Base-by-base conservation (phyloP, 2,113 vertebrate genomes). In the Coturnix japonica region DNA sequence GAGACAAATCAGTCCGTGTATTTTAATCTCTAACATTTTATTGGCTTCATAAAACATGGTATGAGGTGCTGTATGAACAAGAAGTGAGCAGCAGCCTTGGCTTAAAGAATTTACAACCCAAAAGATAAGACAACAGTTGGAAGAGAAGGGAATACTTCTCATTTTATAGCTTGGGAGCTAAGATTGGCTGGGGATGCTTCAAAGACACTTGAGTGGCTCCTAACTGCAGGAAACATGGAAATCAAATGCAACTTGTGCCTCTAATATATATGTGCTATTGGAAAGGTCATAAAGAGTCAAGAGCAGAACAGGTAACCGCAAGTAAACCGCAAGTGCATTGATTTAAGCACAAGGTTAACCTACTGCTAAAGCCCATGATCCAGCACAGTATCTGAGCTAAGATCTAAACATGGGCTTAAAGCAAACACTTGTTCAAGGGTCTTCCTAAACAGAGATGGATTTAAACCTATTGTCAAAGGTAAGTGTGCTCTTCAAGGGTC, bases 11-110 rank as follows among this genome's bases (percentile, higher is more conserved):
- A 87, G 67, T 3, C 71, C 30, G 0, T 77, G 74, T 47, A 77
- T 91, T 93, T 89, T 71, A 94, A 91, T 94, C 85, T 82, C 72
- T 44, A 93, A 49, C 12, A 2, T 67, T 93, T 93, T 91, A 82
- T 53, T 85, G 67, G 84, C 87, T 81, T 74, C 81, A 80, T 89
- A 81, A 96, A 94, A 35, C 75, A 74, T 2, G 7, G 56, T n/a
- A 67, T 15, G 67, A 87, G 89, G 75, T 85, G 87, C 69, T 81
- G 67, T 80, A 56, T 11, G 91, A 94, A 78, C 60, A 92, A 85
- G 82, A 89, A 87, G 60, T 61, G 83, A 95, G 89, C 88, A 94
- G 71, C 78, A 60, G 67, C 26, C 81, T 63, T 49, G 84, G 64
- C 44, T 91, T 47, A 25, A 82, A 91, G 65, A 66, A 85, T 87